phyloP scores from a whole-genome alignment of 2,888 invertebrate species.

The Pseudanteris insignis region DNA sequence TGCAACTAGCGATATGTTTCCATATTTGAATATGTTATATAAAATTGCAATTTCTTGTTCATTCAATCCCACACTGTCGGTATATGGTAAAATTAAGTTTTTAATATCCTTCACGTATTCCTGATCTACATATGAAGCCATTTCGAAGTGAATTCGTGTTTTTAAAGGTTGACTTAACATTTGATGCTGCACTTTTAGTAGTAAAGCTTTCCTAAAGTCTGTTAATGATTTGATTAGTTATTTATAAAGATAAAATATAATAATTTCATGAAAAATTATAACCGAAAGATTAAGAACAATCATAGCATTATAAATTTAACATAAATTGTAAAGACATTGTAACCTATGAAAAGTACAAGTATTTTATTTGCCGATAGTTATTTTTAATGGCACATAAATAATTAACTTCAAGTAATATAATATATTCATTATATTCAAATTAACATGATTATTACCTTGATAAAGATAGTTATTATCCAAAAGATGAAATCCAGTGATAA shows the following conservation, averaged over 20 bases:
- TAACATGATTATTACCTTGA: no score
- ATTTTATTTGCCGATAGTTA: no score
- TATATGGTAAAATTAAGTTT: constrained; percentile 75
- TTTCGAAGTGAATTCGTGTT: constrained; percentile 83
- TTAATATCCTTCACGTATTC: constrained; percentile 74
- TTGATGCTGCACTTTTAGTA: constrained; percentile 75
- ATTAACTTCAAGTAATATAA: no score
- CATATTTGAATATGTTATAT: constrained; percentile 74
- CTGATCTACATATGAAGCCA: constrained; percentile 85
- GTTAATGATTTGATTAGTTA: no score
- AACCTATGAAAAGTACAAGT: no score
- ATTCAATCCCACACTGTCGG: constrained; percentile 88
- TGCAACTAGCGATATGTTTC: constrained; percentile 79
- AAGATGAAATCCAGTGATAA: constrained; percentile 87
- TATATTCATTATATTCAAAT: background rate
- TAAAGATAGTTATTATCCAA: constrained; percentile 85
- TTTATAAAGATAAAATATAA: no score
- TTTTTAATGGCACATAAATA: no score
- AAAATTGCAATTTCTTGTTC: constrained; percentile 87
- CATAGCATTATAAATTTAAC: no score
- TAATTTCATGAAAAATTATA: no score
- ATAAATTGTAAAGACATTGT: no score
- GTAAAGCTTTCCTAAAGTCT: constrained; percentile 28
- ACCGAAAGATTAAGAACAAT: no score
- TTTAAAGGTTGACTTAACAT: constrained; percentile 71